A percentile compares a stretch with the other conserved stretches of the same genome.
phyloP scores from a whole-genome alignment of 1,140 invertebrate genomes.

The Aplysia californica region DNA sequence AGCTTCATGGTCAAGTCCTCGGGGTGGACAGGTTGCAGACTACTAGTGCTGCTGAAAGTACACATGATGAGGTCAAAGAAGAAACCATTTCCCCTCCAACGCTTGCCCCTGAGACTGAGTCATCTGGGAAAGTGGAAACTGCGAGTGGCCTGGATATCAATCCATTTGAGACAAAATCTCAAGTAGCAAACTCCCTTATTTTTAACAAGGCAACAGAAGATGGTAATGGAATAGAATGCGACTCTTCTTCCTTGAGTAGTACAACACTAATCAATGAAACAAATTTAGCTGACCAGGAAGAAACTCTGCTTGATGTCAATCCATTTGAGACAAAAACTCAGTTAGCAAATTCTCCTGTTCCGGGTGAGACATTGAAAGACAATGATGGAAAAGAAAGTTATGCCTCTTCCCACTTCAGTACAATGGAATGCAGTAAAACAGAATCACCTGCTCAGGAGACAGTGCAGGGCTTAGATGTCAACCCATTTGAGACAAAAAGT shows the following conservation, averaged over 20 bases:
- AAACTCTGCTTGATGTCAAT: neutral
- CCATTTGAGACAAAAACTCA: constrained; percentile 4
- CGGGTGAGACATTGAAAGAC: neutral
- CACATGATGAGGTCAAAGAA: too few species aligned
- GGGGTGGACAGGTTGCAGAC: too few species aligned
- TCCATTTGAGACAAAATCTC: neutral
- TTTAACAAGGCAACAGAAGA: neutral
- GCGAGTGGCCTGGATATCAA: neutral
- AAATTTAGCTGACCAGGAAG: neutral
- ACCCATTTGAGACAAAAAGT: constrained; percentile 3
- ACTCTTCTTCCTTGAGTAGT: too few species aligned
- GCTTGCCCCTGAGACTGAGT: too few species aligned
- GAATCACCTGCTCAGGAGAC: too few species aligned
- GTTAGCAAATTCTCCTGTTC: constrained; percentile 14
- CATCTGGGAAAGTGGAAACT: too few species aligned
- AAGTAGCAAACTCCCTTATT: neutral
- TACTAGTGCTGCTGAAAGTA: too few species aligned
- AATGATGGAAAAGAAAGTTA: neutral
- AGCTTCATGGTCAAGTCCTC: too few species aligned
- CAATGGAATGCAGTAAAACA: too few species aligned
- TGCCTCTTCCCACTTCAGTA: too few species aligned
- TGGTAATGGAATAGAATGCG: too few species aligned
- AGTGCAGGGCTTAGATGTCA: neutral
- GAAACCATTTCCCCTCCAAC: too few species aligned
- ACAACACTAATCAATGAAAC: neutral